phyloP scores from a whole-genome alignment of 2,888 invertebrate genomes.

The Podotricha telesiphe region DNA sequence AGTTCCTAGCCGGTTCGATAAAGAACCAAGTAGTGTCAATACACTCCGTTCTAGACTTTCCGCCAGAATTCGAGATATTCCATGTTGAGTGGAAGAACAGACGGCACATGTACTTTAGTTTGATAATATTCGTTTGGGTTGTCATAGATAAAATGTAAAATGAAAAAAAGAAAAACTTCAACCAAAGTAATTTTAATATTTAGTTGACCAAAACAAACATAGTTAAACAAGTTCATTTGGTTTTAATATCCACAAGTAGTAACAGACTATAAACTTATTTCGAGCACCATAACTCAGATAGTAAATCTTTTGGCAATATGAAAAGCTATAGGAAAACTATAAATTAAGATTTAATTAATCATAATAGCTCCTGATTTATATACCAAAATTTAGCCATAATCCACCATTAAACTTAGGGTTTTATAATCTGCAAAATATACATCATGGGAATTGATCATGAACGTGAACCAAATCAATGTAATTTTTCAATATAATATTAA shows the following conservation, averaged over 20 bases:
- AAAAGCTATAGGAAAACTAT: conserved; percentile 3
- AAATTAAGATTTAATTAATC: conserved; percentile 13
- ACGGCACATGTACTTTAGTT: no score
- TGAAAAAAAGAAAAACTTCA: not conserved
- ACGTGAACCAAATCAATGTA: no score
- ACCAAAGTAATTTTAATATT: not conserved
- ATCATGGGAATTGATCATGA: not conserved
- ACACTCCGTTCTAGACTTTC: no score
- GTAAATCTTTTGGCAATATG: conserved; percentile 2
- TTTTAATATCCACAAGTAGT: not conserved
- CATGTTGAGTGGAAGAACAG: no score
- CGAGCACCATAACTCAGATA: not conserved
- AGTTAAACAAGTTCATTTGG: not conserved
- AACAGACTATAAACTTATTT: conserved; percentile 9
- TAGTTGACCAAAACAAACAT: not conserved
- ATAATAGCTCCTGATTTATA: not conserved
- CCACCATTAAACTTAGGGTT: no score
- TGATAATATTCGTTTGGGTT: no score
- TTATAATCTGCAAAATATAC: not conserved
- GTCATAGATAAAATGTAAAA: not conserved
- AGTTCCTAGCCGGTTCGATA: no score
- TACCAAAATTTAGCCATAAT: not conserved
- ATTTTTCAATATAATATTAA: no score
- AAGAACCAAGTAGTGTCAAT: no score
- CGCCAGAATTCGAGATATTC: no score